A percentile compares a stretch with the other conserved stretches of the same genome.
These are phyloP conservation scores for Acyrthosiphon pisum DNA, from an alignment of 1,140 invertebrate genomes.

Conservation along the genomic window DNA sequence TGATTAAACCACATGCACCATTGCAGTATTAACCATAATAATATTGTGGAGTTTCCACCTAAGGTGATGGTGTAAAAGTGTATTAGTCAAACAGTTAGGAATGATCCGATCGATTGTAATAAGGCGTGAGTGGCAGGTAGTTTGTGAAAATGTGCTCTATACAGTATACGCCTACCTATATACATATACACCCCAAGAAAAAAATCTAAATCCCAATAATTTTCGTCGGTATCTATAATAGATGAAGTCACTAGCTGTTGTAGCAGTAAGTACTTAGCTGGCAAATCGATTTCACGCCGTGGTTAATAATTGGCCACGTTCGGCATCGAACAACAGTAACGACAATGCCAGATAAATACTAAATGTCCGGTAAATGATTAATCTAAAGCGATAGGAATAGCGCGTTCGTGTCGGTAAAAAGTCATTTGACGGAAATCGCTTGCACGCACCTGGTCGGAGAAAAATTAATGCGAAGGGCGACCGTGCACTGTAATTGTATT, in stretches of 20 bases:
- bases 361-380: background rate
- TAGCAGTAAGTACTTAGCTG: background rate
- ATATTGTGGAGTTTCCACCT: background rate
- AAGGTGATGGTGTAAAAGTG: background rate
- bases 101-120: background rate
- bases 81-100: background rate
- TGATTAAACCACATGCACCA: background rate
- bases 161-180: no score
- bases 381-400: background rate
- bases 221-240: background rate
- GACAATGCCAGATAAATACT: background rate
- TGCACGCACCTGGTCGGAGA: background rate
- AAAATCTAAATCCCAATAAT: background rate
- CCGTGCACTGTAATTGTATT: background rate
- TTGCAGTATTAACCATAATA: background rate
- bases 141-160: background rate
- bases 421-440: constrained; percentile 35
- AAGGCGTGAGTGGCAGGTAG: background rate
- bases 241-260: background rate
- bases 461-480: background rate
- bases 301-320: background rate
- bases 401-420: constrained; percentile 28
- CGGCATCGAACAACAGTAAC: background rate
- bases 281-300: background rate
- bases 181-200: background rate